Conservation (phyloP, 2,888 invertebrate species). For the Endotricha flammealis region DNA sequence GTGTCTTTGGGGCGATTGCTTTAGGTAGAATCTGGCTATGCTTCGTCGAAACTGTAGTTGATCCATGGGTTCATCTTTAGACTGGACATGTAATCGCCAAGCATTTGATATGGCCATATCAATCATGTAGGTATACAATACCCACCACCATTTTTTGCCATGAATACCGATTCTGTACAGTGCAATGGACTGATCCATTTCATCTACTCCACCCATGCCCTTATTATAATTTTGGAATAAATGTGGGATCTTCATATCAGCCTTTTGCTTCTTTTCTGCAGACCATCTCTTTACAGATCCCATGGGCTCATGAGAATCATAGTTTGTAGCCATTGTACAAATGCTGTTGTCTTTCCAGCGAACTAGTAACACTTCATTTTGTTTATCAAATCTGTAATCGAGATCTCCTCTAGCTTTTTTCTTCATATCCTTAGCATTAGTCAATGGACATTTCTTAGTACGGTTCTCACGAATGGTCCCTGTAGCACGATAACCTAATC, state of each 20-base stretch:
- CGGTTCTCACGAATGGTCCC: no score
- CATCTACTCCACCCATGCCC: slow-evolving; percentile 25
- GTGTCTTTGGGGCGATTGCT: not conserved
- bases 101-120: slow-evolving; percentile 25
- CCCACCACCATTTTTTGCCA: slow-evolving; percentile 28
- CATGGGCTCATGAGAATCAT: not conserved
- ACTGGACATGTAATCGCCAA: slow-evolving; percentile 23
- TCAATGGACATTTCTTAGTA: no score
- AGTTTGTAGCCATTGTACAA: no score
- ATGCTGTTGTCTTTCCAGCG: no score
- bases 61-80: slow-evolving; percentile 12
- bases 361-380: no score
- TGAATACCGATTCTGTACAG: slow-evolving; percentile 16
- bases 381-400: no score
- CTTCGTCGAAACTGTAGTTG: slow-evolving; percentile 7
- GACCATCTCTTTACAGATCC: slow-evolving; percentile 14
- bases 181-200: slow-evolving; percentile 21
- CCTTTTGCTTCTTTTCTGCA: slow-evolving; percentile 19
- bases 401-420: no score
- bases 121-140: slow-evolving; percentile 24
- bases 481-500: no score
- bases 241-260: slow-evolving; percentile 21
- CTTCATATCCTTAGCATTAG: no score
- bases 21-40: slow-evolving; percentile 9
- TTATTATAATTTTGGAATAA: slow-evolving; percentile 22